Conservation (phyloP, 2,113 vertebrate species). For the Phylloscopus whistleri region DNA sequence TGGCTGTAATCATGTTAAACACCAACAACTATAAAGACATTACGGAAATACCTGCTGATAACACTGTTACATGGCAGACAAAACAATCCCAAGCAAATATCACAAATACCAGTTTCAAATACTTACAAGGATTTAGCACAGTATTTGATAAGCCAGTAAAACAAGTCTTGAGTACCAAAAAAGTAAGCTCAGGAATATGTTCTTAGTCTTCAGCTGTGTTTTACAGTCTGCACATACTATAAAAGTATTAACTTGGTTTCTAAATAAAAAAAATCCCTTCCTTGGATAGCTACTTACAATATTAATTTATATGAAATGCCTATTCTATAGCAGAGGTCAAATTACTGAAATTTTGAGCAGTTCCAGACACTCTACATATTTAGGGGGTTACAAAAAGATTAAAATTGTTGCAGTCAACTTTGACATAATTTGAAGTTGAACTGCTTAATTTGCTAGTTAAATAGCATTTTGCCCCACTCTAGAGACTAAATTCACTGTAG, state of each 20-base stretch:
- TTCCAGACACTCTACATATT: slow-evolving; percentile 14
- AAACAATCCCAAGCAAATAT: neutral
- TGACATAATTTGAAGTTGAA: neutral
- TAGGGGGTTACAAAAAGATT: neutral
- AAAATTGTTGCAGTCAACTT: slow-evolving; percentile 32
- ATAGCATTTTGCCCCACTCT: slow-evolving; percentile 1
- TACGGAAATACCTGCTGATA: neutral
- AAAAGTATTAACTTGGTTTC: neutral
- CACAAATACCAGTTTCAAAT: neutral
- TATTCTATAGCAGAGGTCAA: neutral
- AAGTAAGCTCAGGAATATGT: neutral
- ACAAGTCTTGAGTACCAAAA: neutral
- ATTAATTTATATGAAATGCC: neutral
- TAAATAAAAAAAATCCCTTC: neutral
- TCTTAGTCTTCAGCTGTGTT: neutral
- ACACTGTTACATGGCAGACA: neutral
- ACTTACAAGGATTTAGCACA: neutral
- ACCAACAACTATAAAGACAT: neutral
- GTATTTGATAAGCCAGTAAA: neutral
- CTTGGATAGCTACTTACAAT: neutral
- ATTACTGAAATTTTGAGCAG: neutral
- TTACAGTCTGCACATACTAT: neutral
- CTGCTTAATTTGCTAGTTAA: slow-evolving; percentile 22
- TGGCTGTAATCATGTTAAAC: neutral
- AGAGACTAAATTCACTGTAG: slow-evolving; percentile 1